phyloP scores from a whole-genome alignment of 2,888 invertebrate species.

The Phlogophora meticulosa region DNA sequence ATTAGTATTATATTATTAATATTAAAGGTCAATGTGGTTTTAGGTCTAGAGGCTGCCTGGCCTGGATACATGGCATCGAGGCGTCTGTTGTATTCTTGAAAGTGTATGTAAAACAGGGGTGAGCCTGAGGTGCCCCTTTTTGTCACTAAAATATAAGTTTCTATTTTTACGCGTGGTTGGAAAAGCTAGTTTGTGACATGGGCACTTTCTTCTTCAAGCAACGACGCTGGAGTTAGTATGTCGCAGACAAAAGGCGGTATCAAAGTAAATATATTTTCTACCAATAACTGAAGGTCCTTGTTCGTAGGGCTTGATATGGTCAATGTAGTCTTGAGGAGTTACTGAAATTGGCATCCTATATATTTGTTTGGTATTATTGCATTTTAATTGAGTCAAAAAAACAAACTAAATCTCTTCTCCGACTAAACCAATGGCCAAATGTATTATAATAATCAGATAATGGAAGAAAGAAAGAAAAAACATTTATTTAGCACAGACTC shows the following conservation, averaged over 20 bases:
- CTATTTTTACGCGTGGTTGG: neutral
- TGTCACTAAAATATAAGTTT: neutral
- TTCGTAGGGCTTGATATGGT: neutral
- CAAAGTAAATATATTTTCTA: neutral
- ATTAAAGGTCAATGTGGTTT: neutral
- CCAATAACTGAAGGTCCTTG: neutral
- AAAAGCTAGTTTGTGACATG: constrained; percentile 1
- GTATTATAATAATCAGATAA: neutral
- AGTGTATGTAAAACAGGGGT: neutral
- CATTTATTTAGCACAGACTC: too few species aligned
- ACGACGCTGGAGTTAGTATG: neutral
- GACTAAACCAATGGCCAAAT: neutral
- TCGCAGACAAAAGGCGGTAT: neutral
- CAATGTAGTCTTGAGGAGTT: neutral
- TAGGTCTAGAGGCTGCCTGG: neutral
- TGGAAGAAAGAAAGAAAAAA: too few species aligned
- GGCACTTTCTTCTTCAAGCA: neutral
- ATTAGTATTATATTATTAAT: too few species aligned
- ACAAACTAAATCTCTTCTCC: too few species aligned
- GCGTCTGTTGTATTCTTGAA: neutral
- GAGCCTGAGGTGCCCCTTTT: neutral
- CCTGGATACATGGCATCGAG: too few species aligned
- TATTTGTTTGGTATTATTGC: neutral
- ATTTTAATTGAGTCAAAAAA: too few species aligned
- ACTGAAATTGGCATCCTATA: neutral